phyloP scores from a whole-genome alignment of 2,113 vertebrate species.

The Motacilla tschutschensis region DNA sequence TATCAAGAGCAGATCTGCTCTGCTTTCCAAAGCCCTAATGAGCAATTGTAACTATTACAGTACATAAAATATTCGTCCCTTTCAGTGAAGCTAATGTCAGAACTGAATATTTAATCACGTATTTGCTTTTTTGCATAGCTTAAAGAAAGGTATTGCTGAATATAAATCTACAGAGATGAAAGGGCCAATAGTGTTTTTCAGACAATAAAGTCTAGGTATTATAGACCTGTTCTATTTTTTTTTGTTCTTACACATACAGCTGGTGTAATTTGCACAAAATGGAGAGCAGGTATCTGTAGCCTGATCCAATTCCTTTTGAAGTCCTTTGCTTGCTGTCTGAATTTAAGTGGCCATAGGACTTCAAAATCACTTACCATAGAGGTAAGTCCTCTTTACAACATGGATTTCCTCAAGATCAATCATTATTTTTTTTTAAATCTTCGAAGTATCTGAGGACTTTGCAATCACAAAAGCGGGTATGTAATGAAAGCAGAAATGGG shows the following conservation, averaged over 20 bases:
- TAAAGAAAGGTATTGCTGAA: conserved; percentile 2
- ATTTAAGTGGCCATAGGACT: background rate
- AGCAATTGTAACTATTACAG: background rate
- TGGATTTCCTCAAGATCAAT: background rate
- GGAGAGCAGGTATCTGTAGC: background rate
- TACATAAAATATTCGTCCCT: conserved; percentile 10
- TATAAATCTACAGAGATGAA: background rate
- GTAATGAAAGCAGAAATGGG: background rate
- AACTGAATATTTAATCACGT: conserved; percentile 22
- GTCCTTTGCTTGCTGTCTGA: background rate
- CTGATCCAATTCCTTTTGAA: background rate
- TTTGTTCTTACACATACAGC: background rate
- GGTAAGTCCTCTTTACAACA: background rate
- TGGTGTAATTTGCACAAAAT: background rate
- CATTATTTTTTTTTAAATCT: background rate
- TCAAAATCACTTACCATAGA: background rate
- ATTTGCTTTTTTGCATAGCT: conserved; percentile 6
- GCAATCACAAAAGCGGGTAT: background rate
- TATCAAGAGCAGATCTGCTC: background rate
- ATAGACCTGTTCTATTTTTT: background rate
- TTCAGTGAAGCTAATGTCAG: background rate
- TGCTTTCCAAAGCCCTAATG: background rate
- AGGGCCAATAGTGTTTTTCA: background rate
- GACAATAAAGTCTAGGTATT: background rate
- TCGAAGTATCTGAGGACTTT: background rate